Conservation (phyloP, 2,888 invertebrate genomes). For the Hirtodrosophila alboralis region DNA sequence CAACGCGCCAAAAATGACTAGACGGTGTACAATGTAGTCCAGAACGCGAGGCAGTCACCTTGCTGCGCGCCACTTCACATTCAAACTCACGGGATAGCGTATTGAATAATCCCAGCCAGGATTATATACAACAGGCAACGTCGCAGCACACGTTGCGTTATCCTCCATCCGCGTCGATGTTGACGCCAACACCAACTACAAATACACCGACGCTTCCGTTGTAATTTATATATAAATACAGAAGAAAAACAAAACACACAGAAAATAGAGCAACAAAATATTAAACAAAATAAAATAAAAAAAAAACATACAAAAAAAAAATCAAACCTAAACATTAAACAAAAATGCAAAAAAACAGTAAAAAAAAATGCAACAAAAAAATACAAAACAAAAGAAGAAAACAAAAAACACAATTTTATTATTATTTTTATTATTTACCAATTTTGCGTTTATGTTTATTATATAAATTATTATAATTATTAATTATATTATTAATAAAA, state of each 20-base stretch:
- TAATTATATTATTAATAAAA: constrained; percentile 80
- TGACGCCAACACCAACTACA: constrained; percentile 85
- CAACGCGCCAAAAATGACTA: constrained; percentile 95
- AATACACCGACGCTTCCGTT: constrained; percentile 85
- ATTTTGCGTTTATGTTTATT: constrained; percentile 82
- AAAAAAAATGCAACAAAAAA: constrained; percentile 36
- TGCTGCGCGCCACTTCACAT: constrained; percentile 87
- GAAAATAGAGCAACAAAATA: constrained; percentile 23
- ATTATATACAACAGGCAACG: constrained; percentile 85
- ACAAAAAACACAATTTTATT: constrained; percentile 63
- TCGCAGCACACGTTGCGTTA: constrained; percentile 85
- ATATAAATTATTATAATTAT: constrained; percentile 83
- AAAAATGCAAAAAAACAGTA: constrained; percentile 5
- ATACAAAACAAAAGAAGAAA: constrained; percentile 52
- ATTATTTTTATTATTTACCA: constrained; percentile 83
- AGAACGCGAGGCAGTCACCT: constrained; percentile 87
- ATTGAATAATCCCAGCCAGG: constrained; percentile 85
- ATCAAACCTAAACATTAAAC: constrained; percentile 5
- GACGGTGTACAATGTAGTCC: constrained; percentile 88
- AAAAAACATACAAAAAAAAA: constrained; percentile 22
- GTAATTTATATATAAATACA: constrained; percentile 79
- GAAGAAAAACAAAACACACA: constrained; percentile 25
- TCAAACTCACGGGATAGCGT: constrained; percentile 87
- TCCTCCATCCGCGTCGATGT: constrained; percentile 85
- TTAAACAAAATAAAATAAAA: constrained; percentile 15